These are phyloP conservation scores for Aegithalos caudatus DNA, from an alignment of 2,113 vertebrate species.

Conservation along the genomic window DNA sequence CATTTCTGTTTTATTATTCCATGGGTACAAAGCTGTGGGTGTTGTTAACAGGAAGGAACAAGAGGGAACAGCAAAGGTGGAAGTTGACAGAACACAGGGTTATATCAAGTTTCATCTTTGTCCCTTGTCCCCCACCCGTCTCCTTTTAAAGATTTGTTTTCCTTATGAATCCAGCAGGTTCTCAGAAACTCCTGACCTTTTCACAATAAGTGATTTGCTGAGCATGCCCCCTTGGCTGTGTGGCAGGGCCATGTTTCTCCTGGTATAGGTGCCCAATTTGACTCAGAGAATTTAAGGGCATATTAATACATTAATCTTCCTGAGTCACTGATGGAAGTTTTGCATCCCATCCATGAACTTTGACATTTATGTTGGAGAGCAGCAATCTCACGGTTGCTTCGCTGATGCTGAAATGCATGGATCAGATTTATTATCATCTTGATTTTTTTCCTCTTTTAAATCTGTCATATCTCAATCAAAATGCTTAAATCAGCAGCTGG, in stretches of 20 bases:
- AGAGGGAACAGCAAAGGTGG: not conserved
- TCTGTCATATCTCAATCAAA: not conserved
- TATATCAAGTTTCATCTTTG: not conserved
- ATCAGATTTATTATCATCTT: not conserved
- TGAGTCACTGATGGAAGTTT: not conserved
- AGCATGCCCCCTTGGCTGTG: not conserved
- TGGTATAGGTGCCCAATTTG: not conserved
- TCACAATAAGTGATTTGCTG: not conserved
- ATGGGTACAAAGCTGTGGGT: not conserved
- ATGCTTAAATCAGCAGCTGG: not conserved
- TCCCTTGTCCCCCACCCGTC: not conserved
- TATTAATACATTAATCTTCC: not conserved
- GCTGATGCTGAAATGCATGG: not conserved
- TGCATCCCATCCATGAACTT: not conserved
- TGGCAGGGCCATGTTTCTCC: not conserved
- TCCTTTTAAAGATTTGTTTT: not conserved
- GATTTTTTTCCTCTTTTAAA: not conserved
- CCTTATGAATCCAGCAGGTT: not conserved
- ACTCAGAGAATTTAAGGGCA: not conserved
- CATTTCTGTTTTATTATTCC: not conserved
- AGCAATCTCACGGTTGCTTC: not conserved
- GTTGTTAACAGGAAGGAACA: not conserved
- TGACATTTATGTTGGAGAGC: not conserved
- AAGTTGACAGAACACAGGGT: not conserved
- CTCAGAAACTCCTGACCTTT: not conserved